These are phyloP conservation scores for Acropternis orthonyx DNA, from an alignment of 2,797 vertebrate species.

Conservation along the genomic window DNA sequence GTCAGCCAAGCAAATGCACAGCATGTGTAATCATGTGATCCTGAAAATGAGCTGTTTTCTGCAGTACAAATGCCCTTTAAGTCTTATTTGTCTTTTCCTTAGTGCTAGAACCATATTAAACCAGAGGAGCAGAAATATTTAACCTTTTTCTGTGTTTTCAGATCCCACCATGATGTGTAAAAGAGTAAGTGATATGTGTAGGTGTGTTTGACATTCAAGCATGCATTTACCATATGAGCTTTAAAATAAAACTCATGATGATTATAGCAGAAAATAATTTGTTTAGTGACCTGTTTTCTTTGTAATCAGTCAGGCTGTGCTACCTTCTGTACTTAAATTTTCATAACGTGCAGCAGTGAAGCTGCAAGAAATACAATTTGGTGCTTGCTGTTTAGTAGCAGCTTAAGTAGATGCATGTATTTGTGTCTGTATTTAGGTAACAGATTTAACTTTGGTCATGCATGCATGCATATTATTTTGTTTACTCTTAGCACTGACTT, in stretches of 20 bases:
- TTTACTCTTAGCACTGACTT: not conserved
- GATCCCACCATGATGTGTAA: not conserved
- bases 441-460: not conserved
- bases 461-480: not conserved
- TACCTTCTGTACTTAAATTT: not conserved
- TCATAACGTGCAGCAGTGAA: not conserved
- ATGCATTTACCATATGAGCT: not conserved
- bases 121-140: not conserved
- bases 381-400: not conserved
- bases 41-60: not conserved
- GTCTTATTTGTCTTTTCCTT: not conserved
- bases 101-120: not conserved
- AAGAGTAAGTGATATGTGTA: constrained; percentile 28
- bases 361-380: not conserved
- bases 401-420: not conserved
- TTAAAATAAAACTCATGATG: not conserved
- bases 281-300: not conserved
- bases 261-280: not conserved
- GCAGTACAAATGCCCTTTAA: not conserved
- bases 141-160: constrained; percentile 54
- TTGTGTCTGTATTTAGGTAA: not conserved
- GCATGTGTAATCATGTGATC: not conserved
- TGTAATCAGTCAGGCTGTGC: not conserved
- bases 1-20: not conserved
- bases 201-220: not conserved